These are phyloP conservation scores for Leptinotarsa lineolata DNA, from an alignment of 1,140 invertebrate species.

Conservation along the genomic window DNA sequence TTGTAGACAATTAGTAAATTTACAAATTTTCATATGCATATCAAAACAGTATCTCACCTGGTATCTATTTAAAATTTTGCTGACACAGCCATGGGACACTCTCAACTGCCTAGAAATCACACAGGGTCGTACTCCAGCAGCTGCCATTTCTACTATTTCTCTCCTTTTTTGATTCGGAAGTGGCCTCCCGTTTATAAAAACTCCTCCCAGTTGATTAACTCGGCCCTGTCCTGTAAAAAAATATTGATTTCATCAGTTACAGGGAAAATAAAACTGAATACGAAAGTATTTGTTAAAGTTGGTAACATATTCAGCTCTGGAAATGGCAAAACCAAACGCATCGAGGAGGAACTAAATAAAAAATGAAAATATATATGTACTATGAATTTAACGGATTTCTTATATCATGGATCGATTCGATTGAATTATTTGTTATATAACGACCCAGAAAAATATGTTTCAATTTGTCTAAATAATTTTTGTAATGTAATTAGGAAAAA, in stretches of 20 bases:
- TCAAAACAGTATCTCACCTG: conserved; percentile 52
- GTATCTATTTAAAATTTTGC: conserved; percentile 81
- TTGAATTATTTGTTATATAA: too few relatives aligned
- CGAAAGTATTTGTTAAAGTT: neutral
- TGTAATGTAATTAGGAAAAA: too few relatives aligned
- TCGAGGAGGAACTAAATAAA: too few relatives aligned
- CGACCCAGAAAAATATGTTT: too few relatives aligned
- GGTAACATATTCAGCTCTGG: neutral
- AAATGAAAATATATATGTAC: too few relatives aligned
- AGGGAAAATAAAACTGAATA: neutral
- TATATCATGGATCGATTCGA: too few relatives aligned
- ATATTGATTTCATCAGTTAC: neutral
- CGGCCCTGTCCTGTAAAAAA: conserved; percentile 71
- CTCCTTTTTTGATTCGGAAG: conserved; percentile 77
- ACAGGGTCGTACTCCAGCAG: conserved; percentile 76
- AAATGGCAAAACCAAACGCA: too few relatives aligned
- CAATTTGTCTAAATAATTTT: too few relatives aligned
- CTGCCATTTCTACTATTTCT: conserved; percentile 83
- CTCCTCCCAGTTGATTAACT: conserved; percentile 83
- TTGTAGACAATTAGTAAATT: too few relatives aligned
- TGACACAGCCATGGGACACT: conserved; percentile 83
- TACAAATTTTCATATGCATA: too few relatives aligned
- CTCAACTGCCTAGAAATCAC: conserved; percentile 79
- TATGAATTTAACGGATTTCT: too few relatives aligned
- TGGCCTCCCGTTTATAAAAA: conserved; percentile 83